Evolutionary conservation across 2,797 vertebrate genomes (phyloP).

Genomic region (Gambelia wislizenii): DNA sequence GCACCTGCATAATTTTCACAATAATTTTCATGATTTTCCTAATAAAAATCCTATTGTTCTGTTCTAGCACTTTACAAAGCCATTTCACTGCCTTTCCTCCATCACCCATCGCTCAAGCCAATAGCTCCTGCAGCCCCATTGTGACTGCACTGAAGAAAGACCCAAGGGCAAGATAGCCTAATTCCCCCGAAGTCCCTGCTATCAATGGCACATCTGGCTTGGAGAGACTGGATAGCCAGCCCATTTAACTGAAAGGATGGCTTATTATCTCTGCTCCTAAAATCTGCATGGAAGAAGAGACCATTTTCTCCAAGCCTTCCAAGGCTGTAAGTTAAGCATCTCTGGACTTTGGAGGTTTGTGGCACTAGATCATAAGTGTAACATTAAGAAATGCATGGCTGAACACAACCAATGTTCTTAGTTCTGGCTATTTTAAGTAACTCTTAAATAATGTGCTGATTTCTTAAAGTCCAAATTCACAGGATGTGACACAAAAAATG

Average conservation of each 20-base stretch:
- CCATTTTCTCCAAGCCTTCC: neutral
- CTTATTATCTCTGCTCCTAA: neutral
- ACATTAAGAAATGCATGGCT: neutral
- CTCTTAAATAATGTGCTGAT: neutral
- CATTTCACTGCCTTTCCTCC: neutral
- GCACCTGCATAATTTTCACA: neutral
- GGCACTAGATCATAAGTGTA: neutral
- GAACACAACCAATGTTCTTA: neutral
- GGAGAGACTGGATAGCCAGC: neutral
- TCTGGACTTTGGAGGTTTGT: neutral
- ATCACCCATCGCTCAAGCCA: neutral
- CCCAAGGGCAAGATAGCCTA: neutral
- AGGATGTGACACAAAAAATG: neutral
- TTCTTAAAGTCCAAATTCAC: neutral
- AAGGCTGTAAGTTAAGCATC: neutral
- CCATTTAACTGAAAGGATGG: neutral
- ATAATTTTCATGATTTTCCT: neutral
- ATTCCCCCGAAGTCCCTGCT: neutral
- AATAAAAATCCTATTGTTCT: neutral
- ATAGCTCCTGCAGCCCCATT: neutral
- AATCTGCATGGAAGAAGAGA: neutral
- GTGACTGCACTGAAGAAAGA: too few relatives aligned
- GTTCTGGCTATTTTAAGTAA: neutral
- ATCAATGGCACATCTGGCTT: neutral
- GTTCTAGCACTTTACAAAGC: neutral